phyloP scores from a whole-genome alignment of 2,888 invertebrate species.

The Pollenia angustigena region DNA sequence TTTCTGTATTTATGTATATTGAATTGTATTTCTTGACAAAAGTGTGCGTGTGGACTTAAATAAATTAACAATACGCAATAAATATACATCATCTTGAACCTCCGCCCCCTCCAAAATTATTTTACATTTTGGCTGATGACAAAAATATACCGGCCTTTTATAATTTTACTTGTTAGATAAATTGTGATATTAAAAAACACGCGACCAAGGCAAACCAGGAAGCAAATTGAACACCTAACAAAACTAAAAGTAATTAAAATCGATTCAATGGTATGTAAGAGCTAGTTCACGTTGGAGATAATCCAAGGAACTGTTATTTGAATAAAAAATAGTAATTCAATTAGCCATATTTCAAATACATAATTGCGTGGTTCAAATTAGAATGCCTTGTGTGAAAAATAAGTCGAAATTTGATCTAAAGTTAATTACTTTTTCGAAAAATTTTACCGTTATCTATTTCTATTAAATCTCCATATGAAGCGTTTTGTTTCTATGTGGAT shows the following conservation, averaged over 20 bases:
- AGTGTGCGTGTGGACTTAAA: conserved; percentile 22
- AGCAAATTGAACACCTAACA: not conserved
- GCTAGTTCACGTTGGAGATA: too few species aligned
- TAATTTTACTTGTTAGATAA: not conserved
- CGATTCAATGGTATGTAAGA: not conserved
- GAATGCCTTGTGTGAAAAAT: too few species aligned
- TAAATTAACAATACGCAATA: not conserved
- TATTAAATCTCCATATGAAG: too few species aligned
- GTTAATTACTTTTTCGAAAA: too few species aligned
- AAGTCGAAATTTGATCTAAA: too few species aligned
- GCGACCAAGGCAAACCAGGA: not conserved
- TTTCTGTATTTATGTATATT: not conserved
- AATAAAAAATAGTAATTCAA: too few species aligned
- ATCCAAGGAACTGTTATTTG: too few species aligned
- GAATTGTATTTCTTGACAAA: not conserved
- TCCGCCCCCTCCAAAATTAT: not conserved
- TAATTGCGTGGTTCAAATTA: too few species aligned
- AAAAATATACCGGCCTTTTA: not conserved
- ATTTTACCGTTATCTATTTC: too few species aligned
- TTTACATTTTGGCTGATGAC: not conserved
- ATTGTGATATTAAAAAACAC: conserved; percentile 13
- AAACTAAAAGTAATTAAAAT: not conserved
- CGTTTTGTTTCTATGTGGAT: too few species aligned
- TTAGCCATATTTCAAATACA: too few species aligned
- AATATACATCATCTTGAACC: conserved; percentile 2